Evolutionary conservation across 1,140 invertebrate species (phyloP), one percentile per base, ranked within the genome.

Genomic region (Pachyrhynchus sulphureomaculatus): DNA sequence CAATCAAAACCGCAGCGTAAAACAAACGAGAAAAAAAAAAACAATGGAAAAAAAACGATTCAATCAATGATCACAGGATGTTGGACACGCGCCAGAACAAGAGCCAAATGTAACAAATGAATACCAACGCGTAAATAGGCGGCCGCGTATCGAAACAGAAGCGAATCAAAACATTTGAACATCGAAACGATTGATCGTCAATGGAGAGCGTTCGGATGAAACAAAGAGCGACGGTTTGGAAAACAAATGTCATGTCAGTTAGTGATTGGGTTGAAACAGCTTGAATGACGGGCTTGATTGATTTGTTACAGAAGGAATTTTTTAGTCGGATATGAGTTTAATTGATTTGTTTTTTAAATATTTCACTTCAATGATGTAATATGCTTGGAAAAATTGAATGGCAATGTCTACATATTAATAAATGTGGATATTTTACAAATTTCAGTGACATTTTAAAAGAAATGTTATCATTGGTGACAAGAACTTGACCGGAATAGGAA

Each of bases 51-150:
- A 49, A 58, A 45, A 49, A 58, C 42, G 39, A 59, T 42, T 37
- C 15, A 52, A 59, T 59, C 57, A 48, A 59, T 59, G 45, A 21
- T 12, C 36, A 24, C 41, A 45, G 53, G 39, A 29, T 56, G 53
- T 48, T 21, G 41, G 55, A 52, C 45, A 59, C 45, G 57, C 48
- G 57, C 44, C 47, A 36, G 39, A 59, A 59, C 45, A 58, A 58
- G 20, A 36, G 32, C 18, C 33, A 12, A 20, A 36, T 15, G 20
- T 17, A 49, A 42, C 47, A 51, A 42, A 59, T 41, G 44, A 39
- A 29, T 24, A 33, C 26, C 32, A 21, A 20, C 45, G 55, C 15
- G 33, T 47, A 36, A 41, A 45, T 51, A 47, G 21, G 29, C 10
- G 12, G 15, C 12, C n/a, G 32, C 26, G 17, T 33, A 33, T 33